Evolutionary conservation across 2,888 invertebrate genomes (phyloP).

Genomic region (Andrena bicolor): DNA sequence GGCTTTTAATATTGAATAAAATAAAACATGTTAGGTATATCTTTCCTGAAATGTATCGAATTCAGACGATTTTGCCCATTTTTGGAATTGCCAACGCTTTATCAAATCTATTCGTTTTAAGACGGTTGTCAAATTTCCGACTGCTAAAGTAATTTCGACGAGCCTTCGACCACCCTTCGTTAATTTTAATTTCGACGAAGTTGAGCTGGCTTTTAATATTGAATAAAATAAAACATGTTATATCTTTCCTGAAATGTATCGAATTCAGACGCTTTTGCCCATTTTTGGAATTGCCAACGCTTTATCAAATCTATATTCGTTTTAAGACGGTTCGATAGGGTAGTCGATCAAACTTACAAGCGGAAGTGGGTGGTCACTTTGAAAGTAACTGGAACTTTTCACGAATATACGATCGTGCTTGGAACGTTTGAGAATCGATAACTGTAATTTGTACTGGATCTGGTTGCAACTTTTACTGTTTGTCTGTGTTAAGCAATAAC

Average conservation of each 20-base stretch:
- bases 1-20: too few species aligned
- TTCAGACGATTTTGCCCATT: constrained; percentile 7
- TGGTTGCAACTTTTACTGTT: not conserved
- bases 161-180: too few species aligned
- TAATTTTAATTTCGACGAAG: too few species aligned
- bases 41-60: too few species aligned
- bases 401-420: not conserved
- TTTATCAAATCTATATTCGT: constrained; percentile 48
- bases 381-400: constrained; percentile 4
- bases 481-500: not conserved
- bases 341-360: constrained; percentile 28
- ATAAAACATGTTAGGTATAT: too few species aligned
- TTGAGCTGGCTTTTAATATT: too few species aligned
- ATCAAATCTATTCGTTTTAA: constrained; percentile 44
- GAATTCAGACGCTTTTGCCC: not conserved
- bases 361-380: not conserved
- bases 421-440: not conserved
- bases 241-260: too few species aligned
- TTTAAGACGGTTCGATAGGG: constrained; percentile 39
- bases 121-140: constrained; percentile 32
- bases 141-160: constrained; percentile 11
- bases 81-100: constrained; percentile 26
- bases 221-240: too few species aligned
- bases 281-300: constrained; percentile 20
- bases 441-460: not conserved